A percentile compares a stretch with the other conserved stretches of the same genome.
Evolutionary conservation across 2,888 invertebrate genomes (phyloP).

Genomic region (Phorcus lineatus): DNA sequence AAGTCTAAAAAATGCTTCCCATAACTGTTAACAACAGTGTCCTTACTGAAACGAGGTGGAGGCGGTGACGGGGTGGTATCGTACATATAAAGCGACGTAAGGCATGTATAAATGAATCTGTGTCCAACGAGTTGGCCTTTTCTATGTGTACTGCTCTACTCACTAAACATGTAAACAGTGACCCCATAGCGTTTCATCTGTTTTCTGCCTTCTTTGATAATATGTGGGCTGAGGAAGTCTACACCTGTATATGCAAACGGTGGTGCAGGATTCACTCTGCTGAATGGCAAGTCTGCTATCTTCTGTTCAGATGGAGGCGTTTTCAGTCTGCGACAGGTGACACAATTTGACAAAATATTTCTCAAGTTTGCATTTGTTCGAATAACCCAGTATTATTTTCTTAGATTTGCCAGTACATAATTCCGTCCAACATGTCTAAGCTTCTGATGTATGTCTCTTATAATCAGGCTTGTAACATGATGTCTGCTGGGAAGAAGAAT

Average conservation of each 20-base stretch:
- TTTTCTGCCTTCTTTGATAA: slow-evolving; percentile 55
- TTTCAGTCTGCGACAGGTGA: no score
- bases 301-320: slow-evolving; percentile 15
- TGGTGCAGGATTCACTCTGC: slow-evolving; percentile 12
- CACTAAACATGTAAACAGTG: slow-evolving; percentile 64
- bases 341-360: no score
- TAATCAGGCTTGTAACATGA: slow-evolving; percentile 24
- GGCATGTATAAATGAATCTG: slow-evolving; percentile 48
- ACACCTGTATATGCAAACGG: slow-evolving; percentile 32
- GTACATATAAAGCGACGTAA: slow-evolving; percentile 18
- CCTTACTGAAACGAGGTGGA: no score
- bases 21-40: no score
- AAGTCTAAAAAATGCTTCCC: no score
- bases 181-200: slow-evolving; percentile 59
- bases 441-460: no score
- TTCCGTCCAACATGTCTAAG: no score
- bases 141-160: slow-evolving; percentile 67
- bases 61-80: no score
- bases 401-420: no score
- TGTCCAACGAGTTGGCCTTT: slow-evolving; percentile 37
- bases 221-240: slow-evolving; percentile 38
- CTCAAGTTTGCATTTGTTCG: no score
- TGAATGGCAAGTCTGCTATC: slow-evolving; percentile 28
- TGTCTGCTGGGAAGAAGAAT: slow-evolving; percentile 30
- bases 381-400: no score